Evolutionary conservation across 2,113 vertebrate genomes (phyloP).

Genomic region (Zosterops hypoxanthus): DNA sequence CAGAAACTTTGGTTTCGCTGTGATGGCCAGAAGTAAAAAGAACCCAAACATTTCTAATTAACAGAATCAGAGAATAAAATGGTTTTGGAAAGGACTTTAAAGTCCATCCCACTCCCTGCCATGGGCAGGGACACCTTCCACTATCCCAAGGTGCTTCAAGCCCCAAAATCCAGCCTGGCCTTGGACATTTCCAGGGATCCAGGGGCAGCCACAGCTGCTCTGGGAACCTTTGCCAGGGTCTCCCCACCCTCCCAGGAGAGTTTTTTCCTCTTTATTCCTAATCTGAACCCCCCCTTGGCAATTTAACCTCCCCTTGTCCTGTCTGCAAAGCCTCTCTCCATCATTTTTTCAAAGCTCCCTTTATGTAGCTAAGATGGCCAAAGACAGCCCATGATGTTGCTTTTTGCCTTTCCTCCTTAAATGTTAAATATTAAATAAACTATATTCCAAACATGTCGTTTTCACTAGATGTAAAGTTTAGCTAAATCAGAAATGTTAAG

Average conservation of each 20-base stretch:
- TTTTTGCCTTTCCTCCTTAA: not conserved
- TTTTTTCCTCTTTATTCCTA: not conserved
- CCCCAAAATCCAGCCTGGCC: not conserved
- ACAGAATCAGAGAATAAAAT: not conserved
- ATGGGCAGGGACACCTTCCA: not conserved
- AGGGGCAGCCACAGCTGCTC: not conserved
- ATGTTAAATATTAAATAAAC: not conserved
- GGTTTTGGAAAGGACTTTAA: not conserved
- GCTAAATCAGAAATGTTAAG: slow-evolving; percentile 25
- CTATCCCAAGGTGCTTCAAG: accelerated
- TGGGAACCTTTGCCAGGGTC: not conserved
- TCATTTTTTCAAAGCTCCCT: not conserved
- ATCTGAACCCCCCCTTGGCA: not conserved
- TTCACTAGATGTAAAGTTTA: not conserved
- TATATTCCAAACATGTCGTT: not conserved
- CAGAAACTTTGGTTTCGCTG: not conserved
- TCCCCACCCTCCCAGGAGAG: accelerated
- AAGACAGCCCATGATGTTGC: not conserved
- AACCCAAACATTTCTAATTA: not conserved
- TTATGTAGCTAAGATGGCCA: not conserved
- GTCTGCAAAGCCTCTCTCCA: not conserved
- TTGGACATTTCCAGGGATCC: not conserved
- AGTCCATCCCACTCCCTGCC: not conserved
- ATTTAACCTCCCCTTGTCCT: not conserved
- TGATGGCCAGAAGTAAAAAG: not conserved